Evolutionary conservation across 2,113 vertebrate species (phyloP), one percentile per base, ranked within the genome.

Genomic region (Myotis brandtii): DNA sequence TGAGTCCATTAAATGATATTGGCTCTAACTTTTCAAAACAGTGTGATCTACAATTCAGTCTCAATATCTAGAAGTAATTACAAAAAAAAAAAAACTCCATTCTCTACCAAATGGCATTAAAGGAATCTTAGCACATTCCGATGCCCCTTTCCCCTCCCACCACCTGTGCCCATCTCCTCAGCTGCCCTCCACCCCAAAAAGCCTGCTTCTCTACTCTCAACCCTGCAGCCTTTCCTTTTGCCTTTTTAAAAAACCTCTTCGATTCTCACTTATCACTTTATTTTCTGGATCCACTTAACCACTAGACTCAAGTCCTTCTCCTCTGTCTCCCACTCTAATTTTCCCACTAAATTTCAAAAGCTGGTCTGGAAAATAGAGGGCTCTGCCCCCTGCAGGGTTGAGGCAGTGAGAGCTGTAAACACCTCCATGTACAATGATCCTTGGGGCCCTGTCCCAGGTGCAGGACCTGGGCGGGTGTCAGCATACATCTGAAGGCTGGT

Each of bases 361-460:
- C 5, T 9, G 5, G 11, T 32, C 52, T 88, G n/a, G 3, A 59
- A 82, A 86, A 86, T 43, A 25, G 3, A 40, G 75, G 30, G 21
- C 20, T 72, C 83, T 83, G 20, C 18, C 59, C 20, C 76, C 18
- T 50, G 70, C 21, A 77, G 5, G 17, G 40, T 2, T 7, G 66
- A 21, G 62, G 14, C 6, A 69, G 32, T 54, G 20, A 67, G 21
- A 50, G 17, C 79, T 69, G n/a, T 37, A n/a, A 40, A 2, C 91
- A n/a, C 12, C 8, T 16, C 2, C 3, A 3, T 20, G 27, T 20
- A 0, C 14, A 11, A 2, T 23, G 13, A 59, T 48, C 34, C 21
- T 59, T 4, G 11, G 34, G 27, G 14, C 76, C 77, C 12, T 1
- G 9, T 46, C 7, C 52, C 52, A 23, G 1, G 0, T 23, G 64